These are phyloP conservation scores for Rousettus leschenaultii DNA, from an alignment of 2,113 vertebrate species.

Conservation along the genomic window DNA sequence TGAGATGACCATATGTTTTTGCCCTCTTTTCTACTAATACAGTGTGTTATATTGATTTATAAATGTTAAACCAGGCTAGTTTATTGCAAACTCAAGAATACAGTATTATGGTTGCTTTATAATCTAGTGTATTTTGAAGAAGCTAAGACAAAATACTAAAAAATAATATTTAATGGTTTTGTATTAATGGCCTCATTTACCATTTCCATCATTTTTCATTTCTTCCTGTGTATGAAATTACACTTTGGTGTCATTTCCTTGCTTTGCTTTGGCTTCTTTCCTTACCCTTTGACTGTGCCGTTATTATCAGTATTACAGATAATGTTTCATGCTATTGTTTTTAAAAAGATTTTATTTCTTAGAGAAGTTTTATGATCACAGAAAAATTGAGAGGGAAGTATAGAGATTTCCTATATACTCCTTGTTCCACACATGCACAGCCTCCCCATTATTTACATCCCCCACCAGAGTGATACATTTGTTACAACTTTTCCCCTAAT, in stretches of 20 bases:
- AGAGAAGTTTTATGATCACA: background rate
- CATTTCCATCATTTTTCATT: background rate
- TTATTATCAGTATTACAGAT: background rate
- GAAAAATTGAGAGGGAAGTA: background rate
- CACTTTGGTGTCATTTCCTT: background rate
- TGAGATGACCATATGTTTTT: background rate
- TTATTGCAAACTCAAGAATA: background rate
- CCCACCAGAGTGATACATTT: background rate
- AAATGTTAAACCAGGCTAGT: background rate
- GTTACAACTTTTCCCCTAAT: background rate
- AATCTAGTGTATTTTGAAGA: background rate
- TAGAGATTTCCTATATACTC: background rate
- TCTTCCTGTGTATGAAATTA: background rate
- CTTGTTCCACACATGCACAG: background rate
- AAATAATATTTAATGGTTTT: background rate
- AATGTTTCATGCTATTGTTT: background rate
- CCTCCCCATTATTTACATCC: background rate
- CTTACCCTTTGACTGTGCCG: background rate
- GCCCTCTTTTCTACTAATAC: background rate
- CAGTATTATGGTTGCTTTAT: background rate
- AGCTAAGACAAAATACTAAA: background rate
- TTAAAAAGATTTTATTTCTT: background rate
- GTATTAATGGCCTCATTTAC: background rate
- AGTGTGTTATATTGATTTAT: background rate
- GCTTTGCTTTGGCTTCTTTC: background rate